These are phyloP conservation scores for Clusia tigrina DNA, from an alignment of 2,888 invertebrate species.

Conservation along the genomic window DNA sequence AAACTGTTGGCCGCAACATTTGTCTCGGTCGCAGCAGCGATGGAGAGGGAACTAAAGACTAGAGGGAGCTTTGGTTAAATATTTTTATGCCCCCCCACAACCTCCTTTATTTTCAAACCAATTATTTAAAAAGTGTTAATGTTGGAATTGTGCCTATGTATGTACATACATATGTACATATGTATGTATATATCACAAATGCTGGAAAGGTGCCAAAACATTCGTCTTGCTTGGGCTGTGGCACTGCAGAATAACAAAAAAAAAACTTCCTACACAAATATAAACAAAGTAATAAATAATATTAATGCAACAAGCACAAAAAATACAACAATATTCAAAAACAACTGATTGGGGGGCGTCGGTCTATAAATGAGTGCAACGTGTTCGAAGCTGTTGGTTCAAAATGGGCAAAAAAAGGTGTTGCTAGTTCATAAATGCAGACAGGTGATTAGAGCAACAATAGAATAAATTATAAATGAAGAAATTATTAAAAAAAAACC, in stretches of 20 bases:
- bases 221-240: too few relatives aligned
- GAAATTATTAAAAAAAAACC: background rate
- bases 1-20: too few relatives aligned
- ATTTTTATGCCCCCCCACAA: too few relatives aligned
- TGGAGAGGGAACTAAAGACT: too few relatives aligned
- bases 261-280: constrained; percentile 30
- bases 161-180: too few relatives aligned
- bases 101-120: too few relatives aligned
- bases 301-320: constrained; percentile 26
- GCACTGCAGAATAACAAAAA: constrained; percentile 18
- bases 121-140: too few relatives aligned
- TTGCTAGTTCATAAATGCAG: background rate
- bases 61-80: too few relatives aligned
- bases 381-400: background rate
- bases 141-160: too few relatives aligned
- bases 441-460: background rate
- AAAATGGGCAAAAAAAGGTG: background rate
- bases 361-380: background rate
- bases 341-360: background rate
- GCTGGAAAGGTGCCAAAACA: too few relatives aligned
- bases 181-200: too few relatives aligned
- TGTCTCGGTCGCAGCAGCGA: too few relatives aligned
- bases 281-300: constrained; percentile 34
- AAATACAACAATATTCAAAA: constrained; percentile 11
- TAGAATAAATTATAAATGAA: background rate